Evolutionary conservation across 2,113 vertebrate genomes (phyloP), one percentile per base, ranked within the genome.

Genomic region (Limanda limanda): DNA sequence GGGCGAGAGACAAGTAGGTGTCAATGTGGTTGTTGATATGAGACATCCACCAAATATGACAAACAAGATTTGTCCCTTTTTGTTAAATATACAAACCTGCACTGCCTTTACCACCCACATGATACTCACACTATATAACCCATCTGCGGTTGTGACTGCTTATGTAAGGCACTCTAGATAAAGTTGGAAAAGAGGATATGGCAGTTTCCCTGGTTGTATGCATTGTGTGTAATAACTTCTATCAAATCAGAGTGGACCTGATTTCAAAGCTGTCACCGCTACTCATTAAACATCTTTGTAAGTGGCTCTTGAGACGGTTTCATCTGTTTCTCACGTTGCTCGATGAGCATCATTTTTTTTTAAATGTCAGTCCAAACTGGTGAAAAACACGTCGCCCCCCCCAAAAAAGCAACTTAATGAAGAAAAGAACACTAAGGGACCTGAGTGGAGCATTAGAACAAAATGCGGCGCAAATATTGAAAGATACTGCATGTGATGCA

Each of bases 401-500:
- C 27, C 5, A 47, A 27, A 73, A 42, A 21, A 21, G 20, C 8
- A 51, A 55, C 12, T 0, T 3, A 65, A 73, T 35, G 59, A 63
- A 77, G 60, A 23, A 64, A 74, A 67, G 13, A 45, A 15, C 18
- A 37, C 55, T 56, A 12, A 59, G 27, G 47, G 52, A 77, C 51
- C 56, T 1, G 48, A 72, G 35, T 21, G 51, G 56, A 73, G 64
- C 17, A 3, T 79, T 59, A 71, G 37, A 82, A 71, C 56, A 58
- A 37, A 68, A 77, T 25, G 68, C 7, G 15, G 58, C 3, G 5
- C 59, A 74, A 80, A 85, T 63, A 79, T n/a, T 47, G 42, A 79
- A 78, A 78, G 76, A 81, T 56, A 52, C 56, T 57, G 42, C 17
- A 18, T 9, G 13, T 54, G 76, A 85, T 83, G 18, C 70, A 79